Evolutionary conservation across 2,888 invertebrate species (phyloP), one percentile per base, ranked within the genome.

Genomic region (Xestobium rufovillosum): DNA sequence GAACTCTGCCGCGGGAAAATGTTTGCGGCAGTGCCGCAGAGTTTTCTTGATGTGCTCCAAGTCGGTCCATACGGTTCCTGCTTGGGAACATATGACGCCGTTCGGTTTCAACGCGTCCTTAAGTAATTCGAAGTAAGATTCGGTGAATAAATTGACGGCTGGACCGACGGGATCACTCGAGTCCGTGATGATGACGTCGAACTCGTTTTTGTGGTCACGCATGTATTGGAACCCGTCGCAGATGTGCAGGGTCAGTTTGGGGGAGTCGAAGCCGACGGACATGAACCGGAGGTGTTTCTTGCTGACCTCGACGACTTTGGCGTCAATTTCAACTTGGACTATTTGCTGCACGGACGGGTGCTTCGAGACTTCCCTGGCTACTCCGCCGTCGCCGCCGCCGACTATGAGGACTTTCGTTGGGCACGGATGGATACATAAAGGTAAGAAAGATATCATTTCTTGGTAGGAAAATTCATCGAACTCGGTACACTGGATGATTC

Each of bases 381-480:
- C 95, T 1, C 97, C 98, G 0, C 97, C 98, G 66, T 98, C 97
- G 0, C 97, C 98, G 0, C 97, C 98, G 1, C 98, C 97, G 12
- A 98, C 90, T 47, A 97, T 91, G 17, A 97, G 70, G 2, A 92
- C 96, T 50, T 82, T 85, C 59, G 85, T 79, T 0, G 98, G 98
- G 54, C 83, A 79, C 3, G 85, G 81, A 66, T 98, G 98, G 48
- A 82, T 80, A 60, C 88, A 90, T 2, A 98, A 67, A 0, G 98
- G 94, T 29, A 98, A 65, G 61, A 94, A 92, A 0, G 94, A 78
- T 52, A 98, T 89, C 95, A 96, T 96, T 70, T 98, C 98, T 68
- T 97, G 97, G 65, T 98, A 98, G 0, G 95, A 80, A 66, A 89
- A 95, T 65, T 98, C 98, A 70, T 98, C 98, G 50, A 78, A 76